Evolutionary conservation across 2,113 vertebrate genomes (phyloP).

Genomic region (Bostrychus sinensis): DNA sequence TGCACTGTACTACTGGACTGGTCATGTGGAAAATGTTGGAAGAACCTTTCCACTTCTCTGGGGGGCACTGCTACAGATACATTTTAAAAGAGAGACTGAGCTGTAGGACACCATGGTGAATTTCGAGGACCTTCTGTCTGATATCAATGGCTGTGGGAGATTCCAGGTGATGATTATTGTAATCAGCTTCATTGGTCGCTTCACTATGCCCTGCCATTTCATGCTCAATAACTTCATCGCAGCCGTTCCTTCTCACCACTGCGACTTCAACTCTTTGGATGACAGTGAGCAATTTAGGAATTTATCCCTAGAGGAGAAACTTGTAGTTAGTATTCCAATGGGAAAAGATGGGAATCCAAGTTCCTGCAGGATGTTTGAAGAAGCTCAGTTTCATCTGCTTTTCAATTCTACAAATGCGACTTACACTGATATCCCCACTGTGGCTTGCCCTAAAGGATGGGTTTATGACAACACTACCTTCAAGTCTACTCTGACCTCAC

Average conservation of each 20-base stretch:
- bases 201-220: constrained; percentile 86
- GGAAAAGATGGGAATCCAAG: constrained; percentile 76
- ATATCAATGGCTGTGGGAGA: constrained; percentile 84
- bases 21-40: constrained; percentile 20
- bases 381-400: constrained; percentile 81
- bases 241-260: constrained; percentile 82
- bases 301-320: constrained; percentile 73
- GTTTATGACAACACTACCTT: constrained; percentile 81
- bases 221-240: constrained; percentile 84
- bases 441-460: constrained; percentile 83
- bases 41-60: not conserved
- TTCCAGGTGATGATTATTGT: constrained; percentile 82
- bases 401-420: constrained; percentile 70
- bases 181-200: constrained; percentile 70
- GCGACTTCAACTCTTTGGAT: constrained; percentile 74
- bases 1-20: not conserved
- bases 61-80: not conserved
- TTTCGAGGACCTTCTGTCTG: constrained; percentile 82
- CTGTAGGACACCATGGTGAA: constrained; percentile 46
- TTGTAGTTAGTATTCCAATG: constrained; percentile 77
- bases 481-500: constrained; percentile 81
- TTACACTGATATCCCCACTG: constrained; percentile 24
- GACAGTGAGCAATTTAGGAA: constrained; percentile 71
- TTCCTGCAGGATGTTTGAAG: constrained; percentile 83
- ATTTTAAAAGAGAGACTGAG: not conserved